Conservation (phyloP, 1,140 invertebrate genomes). For the Musca vetustissima region DNA sequence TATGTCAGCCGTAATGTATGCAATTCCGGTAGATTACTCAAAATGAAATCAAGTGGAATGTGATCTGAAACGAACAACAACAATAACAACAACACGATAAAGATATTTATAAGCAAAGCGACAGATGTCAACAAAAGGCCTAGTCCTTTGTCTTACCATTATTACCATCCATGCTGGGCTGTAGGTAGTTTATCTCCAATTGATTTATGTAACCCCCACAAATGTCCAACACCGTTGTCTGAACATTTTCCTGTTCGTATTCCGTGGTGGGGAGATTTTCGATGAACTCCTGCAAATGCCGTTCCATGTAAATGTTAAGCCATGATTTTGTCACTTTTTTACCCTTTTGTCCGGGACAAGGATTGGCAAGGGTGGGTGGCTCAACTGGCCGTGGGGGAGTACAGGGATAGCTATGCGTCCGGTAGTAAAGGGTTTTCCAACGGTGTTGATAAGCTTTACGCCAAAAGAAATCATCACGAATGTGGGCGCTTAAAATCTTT, state of each 20-base stretch:
- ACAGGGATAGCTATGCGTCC: background rate
- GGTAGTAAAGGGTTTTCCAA: slow-evolving; percentile 42
- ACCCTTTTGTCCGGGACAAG: background rate
- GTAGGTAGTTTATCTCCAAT: slow-evolving; percentile 49
- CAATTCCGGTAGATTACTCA: slow-evolving; percentile 53
- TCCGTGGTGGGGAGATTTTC: slow-evolving; percentile 54
- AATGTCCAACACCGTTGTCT: slow-evolving; percentile 47
- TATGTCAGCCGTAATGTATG: slow-evolving; percentile 50
- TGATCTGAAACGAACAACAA: slow-evolving; percentile 43
- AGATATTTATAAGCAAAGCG: background rate
- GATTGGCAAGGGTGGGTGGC: background rate
- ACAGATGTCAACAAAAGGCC: background rate
- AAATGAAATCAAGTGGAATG: slow-evolving; percentile 56
- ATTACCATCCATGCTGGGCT: slow-evolving; percentile 43
- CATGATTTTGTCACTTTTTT: slow-evolving; percentile 35
- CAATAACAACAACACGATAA: background rate
- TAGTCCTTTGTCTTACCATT: slow-evolving; percentile 37
- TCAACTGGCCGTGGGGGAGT: background rate
- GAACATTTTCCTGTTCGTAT: slow-evolving; percentile 54
- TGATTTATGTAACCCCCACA: slow-evolving; percentile 52
- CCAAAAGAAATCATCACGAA: slow-evolving; percentile 57
- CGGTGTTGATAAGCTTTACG: slow-evolving; percentile 47
- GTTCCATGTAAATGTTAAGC: slow-evolving; percentile 58
- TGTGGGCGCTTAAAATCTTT: slow-evolving; percentile 48
- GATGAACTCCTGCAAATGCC: slow-evolving; percentile 56